A percentile compares a stretch with the other conserved stretches of the same genome.
These are phyloP conservation scores for Drosophila planitibia DNA, from an alignment of 2,888 invertebrate genomes.

Conservation along the genomic window DNA sequence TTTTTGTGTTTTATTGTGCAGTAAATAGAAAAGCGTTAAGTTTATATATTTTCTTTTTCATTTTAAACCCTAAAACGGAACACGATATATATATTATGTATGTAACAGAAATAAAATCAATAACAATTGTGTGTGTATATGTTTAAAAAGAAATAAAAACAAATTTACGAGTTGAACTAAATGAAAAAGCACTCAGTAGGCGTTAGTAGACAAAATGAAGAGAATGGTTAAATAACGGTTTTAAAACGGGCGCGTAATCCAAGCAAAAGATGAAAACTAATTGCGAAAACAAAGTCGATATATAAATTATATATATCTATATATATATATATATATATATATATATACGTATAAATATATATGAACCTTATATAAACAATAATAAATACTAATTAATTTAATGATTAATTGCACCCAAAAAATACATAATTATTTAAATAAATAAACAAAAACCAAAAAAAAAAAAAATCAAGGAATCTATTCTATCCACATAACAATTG, in stretches of 20 bases:
- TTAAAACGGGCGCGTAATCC: constrained; percentile 3
- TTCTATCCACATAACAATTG: neutral
- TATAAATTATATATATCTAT: constrained; percentile 58
- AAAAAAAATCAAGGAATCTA: neutral
- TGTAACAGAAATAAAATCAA: constrained; percentile 31
- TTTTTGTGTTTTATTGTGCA: constrained; percentile 43
- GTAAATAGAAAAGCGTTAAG: constrained; percentile 60
- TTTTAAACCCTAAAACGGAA: constrained; percentile 28
- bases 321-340: constrained; percentile 49
- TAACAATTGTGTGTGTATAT: constrained; percentile 63
- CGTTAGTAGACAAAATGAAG: constrained; percentile 24
- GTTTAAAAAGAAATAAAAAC: constrained; percentile 45
- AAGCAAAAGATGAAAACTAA: constrained; percentile 24
- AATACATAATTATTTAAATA: constrained; percentile 83
- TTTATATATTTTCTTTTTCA: constrained; percentile 19
- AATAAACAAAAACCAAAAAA: constrained; percentile 65
- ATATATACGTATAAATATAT: constrained; percentile 68
- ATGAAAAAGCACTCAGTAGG: constrained; percentile 43
- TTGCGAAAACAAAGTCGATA: constrained; percentile 57
- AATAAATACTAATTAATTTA: constrained; percentile 84
- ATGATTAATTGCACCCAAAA: constrained; percentile 84
- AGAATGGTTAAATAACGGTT: constrained; percentile 5
- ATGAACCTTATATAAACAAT: constrained; percentile 83
- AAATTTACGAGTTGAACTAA: constrained; percentile 47
- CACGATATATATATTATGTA: constrained; percentile 27